These are phyloP conservation scores for Nasonia oneida DNA, from an alignment of 2,888 invertebrate genomes.

Conservation along the genomic window DNA sequence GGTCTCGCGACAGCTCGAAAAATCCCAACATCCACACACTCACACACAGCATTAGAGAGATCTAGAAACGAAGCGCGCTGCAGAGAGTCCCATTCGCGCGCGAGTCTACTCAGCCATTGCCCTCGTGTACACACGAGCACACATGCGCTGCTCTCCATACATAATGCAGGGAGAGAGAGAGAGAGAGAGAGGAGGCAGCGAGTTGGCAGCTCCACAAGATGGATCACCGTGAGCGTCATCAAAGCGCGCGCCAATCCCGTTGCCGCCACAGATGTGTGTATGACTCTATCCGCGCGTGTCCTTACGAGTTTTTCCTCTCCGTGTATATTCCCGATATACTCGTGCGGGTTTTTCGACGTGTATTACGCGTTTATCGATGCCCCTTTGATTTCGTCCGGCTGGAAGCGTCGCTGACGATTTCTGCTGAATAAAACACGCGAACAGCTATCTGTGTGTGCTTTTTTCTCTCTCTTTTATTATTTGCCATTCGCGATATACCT, in stretches of 20 bases:
- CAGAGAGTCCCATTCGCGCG: background rate
- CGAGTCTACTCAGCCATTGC: slow-evolving; percentile 1
- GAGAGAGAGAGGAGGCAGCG: slow-evolving; percentile 27
- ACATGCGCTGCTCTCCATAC: slow-evolving; percentile 1
- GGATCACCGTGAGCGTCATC: slow-evolving; percentile 72
- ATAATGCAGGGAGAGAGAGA: slow-evolving; percentile 41
- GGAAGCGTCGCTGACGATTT: slow-evolving; percentile 12
- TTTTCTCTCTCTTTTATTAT: too few species aligned
- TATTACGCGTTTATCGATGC: background rate
- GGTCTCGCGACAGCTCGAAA: background rate
- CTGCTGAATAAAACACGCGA: slow-evolving; percentile 3
- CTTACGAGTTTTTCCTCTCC: background rate
- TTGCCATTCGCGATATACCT: background rate
- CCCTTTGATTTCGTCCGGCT: background rate
- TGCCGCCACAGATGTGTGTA: slow-evolving; percentile 61
- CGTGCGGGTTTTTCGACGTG: background rate
- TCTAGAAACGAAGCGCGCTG: background rate
- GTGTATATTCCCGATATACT: background rate
- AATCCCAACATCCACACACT: background rate
- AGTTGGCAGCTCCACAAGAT: slow-evolving; percentile 73
- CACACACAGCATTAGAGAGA: background rate
- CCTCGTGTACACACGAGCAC: background rate
- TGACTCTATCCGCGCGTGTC: slow-evolving; percentile 65
- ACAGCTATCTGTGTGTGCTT: too few species aligned
- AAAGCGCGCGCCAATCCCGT: slow-evolving; percentile 68